These are phyloP conservation scores for Esperia sulphurella DNA, from an alignment of 2,888 invertebrate genomes.

Conservation along the genomic window DNA sequence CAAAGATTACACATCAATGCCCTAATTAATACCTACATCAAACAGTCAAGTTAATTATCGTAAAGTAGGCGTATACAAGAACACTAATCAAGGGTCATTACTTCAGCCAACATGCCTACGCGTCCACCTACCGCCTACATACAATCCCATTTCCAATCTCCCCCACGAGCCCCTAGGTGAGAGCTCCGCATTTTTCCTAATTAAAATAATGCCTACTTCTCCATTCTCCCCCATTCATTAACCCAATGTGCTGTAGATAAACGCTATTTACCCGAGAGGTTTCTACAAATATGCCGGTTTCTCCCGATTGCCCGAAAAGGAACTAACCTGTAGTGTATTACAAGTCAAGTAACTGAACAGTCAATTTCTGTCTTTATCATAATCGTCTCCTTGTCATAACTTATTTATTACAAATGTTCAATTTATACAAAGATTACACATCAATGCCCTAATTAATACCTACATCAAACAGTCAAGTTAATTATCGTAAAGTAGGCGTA, in stretches of 20 bases:
- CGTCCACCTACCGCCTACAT: background rate
- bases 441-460: too few relatives aligned
- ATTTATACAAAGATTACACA: too few relatives aligned
- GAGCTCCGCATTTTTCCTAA: constrained; percentile 65
- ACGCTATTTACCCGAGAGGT: constrained; percentile 63
- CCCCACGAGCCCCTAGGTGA: constrained; percentile 38
- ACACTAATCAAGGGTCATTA: constrained; percentile 41
- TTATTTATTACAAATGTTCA: too few relatives aligned
- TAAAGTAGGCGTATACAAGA: constrained; percentile 13
- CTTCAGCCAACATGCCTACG: constrained; percentile 25
- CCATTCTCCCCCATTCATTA: constrained; percentile 71
- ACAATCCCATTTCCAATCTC: constrained; percentile 6
- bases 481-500: background rate
- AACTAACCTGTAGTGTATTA: too few relatives aligned
- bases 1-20: too few relatives aligned
- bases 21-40: background rate
- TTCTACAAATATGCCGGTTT: constrained; percentile 60
- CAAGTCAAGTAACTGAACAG: too few relatives aligned
- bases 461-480: background rate
- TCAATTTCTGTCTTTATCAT: too few relatives aligned
- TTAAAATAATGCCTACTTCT: constrained; percentile 75
- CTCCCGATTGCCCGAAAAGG: too few relatives aligned
- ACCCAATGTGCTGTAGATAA: constrained; percentile 73
- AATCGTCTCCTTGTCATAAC: too few relatives aligned
- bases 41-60: background rate